phyloP scores from a whole-genome alignment of 2,888 invertebrate genomes.

The Agrenia bidenticulata region DNA sequence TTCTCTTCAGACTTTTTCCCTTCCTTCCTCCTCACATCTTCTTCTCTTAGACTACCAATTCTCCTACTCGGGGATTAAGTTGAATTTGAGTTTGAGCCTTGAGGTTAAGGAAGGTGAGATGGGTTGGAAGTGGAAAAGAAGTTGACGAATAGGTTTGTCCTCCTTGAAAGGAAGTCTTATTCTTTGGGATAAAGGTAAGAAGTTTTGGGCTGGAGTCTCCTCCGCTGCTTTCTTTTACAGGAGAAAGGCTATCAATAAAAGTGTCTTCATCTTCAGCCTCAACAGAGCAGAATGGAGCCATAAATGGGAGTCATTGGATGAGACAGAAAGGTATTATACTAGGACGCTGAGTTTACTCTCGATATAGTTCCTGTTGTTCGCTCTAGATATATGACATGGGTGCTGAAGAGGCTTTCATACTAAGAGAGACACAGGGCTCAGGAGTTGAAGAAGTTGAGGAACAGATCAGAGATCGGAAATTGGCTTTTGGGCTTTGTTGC shows the following conservation, averaged over 20 bases:
- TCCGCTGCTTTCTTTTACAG: neutral
- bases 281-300: neutral
- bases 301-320: slow-evolving; percentile 15
- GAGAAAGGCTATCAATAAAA: slow-evolving; percentile 14
- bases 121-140: slow-evolving; percentile 20
- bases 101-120: slow-evolving; percentile 31
- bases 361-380: neutral
- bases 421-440: slow-evolving; percentile 5
- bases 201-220: slow-evolving; percentile 16
- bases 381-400: too few relatives aligned
- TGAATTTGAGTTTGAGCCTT: slow-evolving; percentile 31
- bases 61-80: slow-evolving; percentile 15
- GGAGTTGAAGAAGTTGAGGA: slow-evolving; percentile 14
- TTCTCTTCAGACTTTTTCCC: neutral
- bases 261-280: slow-evolving; percentile 15
- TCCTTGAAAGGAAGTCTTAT: neutral
- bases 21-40: neutral
- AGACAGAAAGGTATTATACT: slow-evolving; percentile 3
- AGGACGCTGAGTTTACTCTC: neutral
- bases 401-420: too few relatives aligned
- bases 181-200: slow-evolving; percentile 19
- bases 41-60: neutral
- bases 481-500: slow-evolving; percentile 37
- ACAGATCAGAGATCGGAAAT: slow-evolving; percentile 37
- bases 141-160: slow-evolving; percentile 32